A percentile compares a stretch with the other conserved stretches of the same genome.
These are phyloP conservation scores for Apamea anceps DNA, from an alignment of 2,888 invertebrate species.

Conservation along the genomic window DNA sequence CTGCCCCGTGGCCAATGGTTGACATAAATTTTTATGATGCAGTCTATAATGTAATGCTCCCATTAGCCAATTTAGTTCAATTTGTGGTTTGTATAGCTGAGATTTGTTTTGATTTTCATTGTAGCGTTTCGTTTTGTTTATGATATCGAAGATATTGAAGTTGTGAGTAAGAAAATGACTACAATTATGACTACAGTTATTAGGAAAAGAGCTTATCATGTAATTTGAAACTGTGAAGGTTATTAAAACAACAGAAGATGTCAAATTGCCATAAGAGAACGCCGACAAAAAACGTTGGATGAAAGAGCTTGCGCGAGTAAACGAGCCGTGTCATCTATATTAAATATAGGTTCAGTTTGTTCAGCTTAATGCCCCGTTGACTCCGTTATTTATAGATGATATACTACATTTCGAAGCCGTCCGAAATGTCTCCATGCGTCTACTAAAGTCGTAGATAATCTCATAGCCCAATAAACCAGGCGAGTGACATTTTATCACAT, in stretches of 20 bases:
- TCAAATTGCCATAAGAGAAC: conserved; percentile 48
- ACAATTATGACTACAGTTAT: neutral
- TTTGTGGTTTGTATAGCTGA: conserved; percentile 57
- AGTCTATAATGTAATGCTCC: conserved; percentile 67
- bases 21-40: conserved; percentile 70
- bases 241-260: conserved; percentile 48
- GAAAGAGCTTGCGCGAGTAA: conserved; percentile 65
- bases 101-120: conserved; percentile 60
- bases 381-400: conserved; percentile 79
- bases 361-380: conserved; percentile 79
- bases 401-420: conserved; percentile 68
- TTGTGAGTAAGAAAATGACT: neutral
- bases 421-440: conserved; percentile 66
- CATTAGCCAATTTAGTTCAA: conserved; percentile 75
- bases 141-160: neutral
- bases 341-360: conserved; percentile 74
- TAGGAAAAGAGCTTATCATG: conserved; percentile 2
- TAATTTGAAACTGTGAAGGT: conserved; percentile 41
- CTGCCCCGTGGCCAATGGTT: conserved; percentile 65
- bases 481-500: conserved; percentile 65
- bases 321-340: conserved; percentile 75
- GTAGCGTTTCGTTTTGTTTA: conserved; percentile 32
- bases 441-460: conserved; percentile 57
- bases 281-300: conserved; percentile 54
- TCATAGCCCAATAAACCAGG: conserved; percentile 59